A percentile compares a stretch with the other conserved stretches of the same genome.
phyloP scores from a whole-genome alignment of 2,888 invertebrate genomes.

The Molanna angustata region DNA sequence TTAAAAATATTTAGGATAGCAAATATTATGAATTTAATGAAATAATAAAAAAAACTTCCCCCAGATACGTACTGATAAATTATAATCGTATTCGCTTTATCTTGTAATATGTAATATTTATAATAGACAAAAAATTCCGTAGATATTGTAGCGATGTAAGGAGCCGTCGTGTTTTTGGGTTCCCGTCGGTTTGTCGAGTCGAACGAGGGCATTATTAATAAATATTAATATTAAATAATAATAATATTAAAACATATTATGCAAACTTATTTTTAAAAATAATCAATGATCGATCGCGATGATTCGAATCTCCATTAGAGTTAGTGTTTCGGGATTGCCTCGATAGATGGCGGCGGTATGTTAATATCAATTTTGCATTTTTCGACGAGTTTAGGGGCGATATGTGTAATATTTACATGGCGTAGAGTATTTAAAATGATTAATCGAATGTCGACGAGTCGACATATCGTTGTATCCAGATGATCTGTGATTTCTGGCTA shows the following conservation, averaged over 20 bases:
- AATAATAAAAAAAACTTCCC: slow-evolving; percentile 24
- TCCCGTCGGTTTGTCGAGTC: too few species aligned
- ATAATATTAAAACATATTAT: slow-evolving; percentile 7
- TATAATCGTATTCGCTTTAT: slow-evolving; percentile 32
- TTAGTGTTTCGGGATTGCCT: slow-evolving; percentile 11
- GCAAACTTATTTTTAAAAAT: slow-evolving; percentile 25
- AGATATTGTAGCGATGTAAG: slow-evolving; percentile 18
- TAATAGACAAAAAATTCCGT: slow-evolving; percentile 26
- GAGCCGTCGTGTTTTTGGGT: slow-evolving; percentile 14
- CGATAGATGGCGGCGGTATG: neutral
- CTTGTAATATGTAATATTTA: slow-evolving; percentile 26
- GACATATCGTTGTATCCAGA: neutral
- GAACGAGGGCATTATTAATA: too few species aligned
- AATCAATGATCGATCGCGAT: slow-evolving; percentile 17
- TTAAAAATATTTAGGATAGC: slow-evolving; percentile 23
- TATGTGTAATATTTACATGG: slow-evolving; percentile 1
- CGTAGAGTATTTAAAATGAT: too few species aligned
- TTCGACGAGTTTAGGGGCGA: slow-evolving; percentile 13
- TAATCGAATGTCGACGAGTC: too few species aligned
- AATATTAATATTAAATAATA: too few species aligned
- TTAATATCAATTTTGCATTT: slow-evolving; percentile 24
- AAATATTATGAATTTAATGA: slow-evolving; percentile 8
- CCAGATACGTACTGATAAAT: slow-evolving; percentile 34
- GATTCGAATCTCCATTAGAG: slow-evolving; percentile 25
- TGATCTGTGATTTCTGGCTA: neutral